A percentile compares a stretch with the other conserved stretches of the same genome.
Conservation (phyloP, 2,888 invertebrate genomes). For the Lasius platythorax region DNA sequence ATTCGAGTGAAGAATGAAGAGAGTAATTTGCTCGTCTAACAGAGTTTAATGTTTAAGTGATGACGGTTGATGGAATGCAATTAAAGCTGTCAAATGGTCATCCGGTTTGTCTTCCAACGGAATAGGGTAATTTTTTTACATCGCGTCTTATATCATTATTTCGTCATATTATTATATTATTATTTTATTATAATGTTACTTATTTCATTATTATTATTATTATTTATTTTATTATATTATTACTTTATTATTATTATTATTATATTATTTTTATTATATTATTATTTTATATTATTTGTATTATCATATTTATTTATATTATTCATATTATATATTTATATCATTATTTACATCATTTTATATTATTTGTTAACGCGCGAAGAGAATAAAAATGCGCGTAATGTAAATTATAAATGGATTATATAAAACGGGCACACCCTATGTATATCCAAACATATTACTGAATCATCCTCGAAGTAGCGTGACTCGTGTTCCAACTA, state of each 20-base stretch:
- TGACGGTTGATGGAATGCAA: not conserved
- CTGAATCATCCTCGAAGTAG: constrained; percentile 42
- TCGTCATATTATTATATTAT: too few relatives aligned
- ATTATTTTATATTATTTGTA: not conserved
- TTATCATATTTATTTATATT: too few relatives aligned
- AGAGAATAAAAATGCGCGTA: not conserved
- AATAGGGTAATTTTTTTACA: not conserved
- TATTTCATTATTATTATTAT: too few relatives aligned
- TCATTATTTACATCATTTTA: not conserved
- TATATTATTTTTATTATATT: too few relatives aligned
- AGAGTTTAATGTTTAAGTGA: constrained; percentile 8
- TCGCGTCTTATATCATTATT: not conserved
- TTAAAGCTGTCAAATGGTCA: not conserved
- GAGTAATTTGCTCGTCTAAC: not conserved
- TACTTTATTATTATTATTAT: too few relatives aligned
- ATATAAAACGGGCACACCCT: not conserved
- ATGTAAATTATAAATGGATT: not conserved
- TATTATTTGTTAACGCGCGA: not conserved
- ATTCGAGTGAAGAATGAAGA: not conserved
- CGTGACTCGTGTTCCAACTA: constrained; percentile 39
- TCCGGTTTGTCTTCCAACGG: not conserved
- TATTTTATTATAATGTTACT: too few relatives aligned
- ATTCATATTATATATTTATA: too few relatives aligned
- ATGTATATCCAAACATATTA: constrained; percentile 31
- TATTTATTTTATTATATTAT: too few relatives aligned